Conservation (phyloP, 30 jellyfish, hydroid and myxozoan genomes). For the Turritopsis dohrnii region DNA sequence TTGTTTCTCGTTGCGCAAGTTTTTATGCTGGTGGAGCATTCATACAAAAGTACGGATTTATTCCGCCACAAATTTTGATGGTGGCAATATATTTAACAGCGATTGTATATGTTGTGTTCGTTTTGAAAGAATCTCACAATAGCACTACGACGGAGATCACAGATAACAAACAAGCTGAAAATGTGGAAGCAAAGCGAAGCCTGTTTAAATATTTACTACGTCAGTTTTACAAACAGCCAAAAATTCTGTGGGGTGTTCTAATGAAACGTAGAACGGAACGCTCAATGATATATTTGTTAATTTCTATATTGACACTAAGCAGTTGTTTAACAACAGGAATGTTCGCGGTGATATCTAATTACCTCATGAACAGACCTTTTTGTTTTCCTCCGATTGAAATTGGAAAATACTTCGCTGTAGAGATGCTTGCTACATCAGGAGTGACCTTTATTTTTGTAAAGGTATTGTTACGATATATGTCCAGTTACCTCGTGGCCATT, state of each 20-base stretch:
- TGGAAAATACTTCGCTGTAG: constrained; percentile 55
- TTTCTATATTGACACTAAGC: not conserved
- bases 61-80: constrained; percentile 41
- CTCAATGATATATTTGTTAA: not conserved
- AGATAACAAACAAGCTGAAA: not conserved
- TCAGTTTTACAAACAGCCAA: constrained; percentile 1
- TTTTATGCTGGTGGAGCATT: constrained; percentile 49
- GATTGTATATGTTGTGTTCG: constrained; percentile 37
- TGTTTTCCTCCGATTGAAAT: constrained; percentile 51
- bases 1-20: constrained; percentile 47
- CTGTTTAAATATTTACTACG: not conserved
- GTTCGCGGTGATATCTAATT: constrained; percentile 34
- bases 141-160: not conserved
- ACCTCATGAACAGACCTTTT: constrained; percentile 56
- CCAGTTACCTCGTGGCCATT: constrained; percentile 41
- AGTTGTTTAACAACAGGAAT: constrained; percentile 1
- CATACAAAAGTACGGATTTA: constrained; percentile 42
- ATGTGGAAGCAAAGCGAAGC: not conserved
- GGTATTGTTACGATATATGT: constrained; percentile 14
- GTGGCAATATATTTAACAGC: constrained; percentile 31
- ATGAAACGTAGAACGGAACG: not conserved
- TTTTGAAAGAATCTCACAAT: constrained; percentile 49
- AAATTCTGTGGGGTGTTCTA: not conserved
- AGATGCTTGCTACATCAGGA: constrained; percentile 37
- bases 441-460: constrained; percentile 61